phyloP scores from a whole-genome alignment of 2,797 vertebrate genomes.

The Anas georgica region DNA sequence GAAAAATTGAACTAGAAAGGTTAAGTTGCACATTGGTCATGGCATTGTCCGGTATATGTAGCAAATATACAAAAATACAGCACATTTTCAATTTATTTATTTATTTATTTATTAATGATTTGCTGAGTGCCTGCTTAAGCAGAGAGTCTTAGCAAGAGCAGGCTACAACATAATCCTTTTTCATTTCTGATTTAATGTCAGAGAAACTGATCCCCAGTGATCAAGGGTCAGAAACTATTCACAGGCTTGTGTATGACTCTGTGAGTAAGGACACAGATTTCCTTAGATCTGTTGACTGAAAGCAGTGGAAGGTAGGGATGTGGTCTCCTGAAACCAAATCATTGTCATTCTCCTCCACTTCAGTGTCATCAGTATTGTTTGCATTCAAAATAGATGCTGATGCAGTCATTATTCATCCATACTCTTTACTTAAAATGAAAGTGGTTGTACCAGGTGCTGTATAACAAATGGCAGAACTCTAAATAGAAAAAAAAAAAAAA shows the following conservation, averaged over 20 bases:
- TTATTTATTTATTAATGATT: background rate
- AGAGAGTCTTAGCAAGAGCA: background rate
- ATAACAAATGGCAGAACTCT: background rate
- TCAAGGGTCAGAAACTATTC: background rate
- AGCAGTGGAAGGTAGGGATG: background rate
- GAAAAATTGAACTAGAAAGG: background rate
- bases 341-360: background rate
- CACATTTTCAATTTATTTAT: background rate
- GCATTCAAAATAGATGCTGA: background rate
- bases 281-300: background rate
- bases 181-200: background rate
- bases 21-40: conserved; percentile 10
- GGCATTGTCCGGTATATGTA: background rate
- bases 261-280: background rate
- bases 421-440: background rate
- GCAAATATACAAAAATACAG: background rate
- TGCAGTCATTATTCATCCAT: background rate
- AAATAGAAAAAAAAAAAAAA: background rate
- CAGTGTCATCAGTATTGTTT: background rate
- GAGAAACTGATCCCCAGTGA: background rate
- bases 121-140: background rate
- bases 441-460: background rate
- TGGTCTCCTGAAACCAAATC: background rate
- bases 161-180: background rate
- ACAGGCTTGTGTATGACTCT: background rate